Base-by-base conservation (phyloP, 2,888 invertebrate genomes). In the Slavum lentiscoides region DNA sequence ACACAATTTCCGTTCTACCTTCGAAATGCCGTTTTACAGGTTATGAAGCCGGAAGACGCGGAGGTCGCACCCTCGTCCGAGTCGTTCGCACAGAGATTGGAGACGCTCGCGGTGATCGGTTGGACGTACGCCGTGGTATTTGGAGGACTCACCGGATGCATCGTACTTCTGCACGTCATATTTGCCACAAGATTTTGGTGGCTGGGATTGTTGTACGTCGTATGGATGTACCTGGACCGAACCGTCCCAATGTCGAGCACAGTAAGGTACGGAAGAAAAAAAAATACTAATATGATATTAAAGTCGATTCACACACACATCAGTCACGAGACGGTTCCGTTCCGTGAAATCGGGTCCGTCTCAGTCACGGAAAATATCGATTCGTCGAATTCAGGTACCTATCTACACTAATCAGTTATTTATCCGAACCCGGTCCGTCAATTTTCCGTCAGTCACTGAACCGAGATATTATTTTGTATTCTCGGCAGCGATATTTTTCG, bases 21-120 rank as follows among this genome's bases (percentile, higher is more conserved):
- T 30, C 30, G 30, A 30, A 30, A 30, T 30, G 11, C 0, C 11
- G 11, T 30, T 19, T 55, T 55, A 0, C 11, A 69, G 69, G 7
- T 30, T 30, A 85, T 85, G 85, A 85, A 88, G 84, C 83, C 90
- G 0, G 85, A 91, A 21, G 95, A 94, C 37, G 89, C 97, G 83
- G 90, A 95, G 87, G 96, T 96, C 89, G 97, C 96, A 0, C 97
- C 97, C 0, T 85, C 93, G 55, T 88, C 90, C 84, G 89, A 95
- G 13, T 95, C 97, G 0, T 85, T 92, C 81, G 87, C 90, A 21
- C 89, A 97, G 19, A 91, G 97, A 6, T 88, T 96, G 15, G 94
- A 97, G 87, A 97, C 96, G 8, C 85, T 95, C 15, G 91, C 92
- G 0, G 94, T 93, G 19, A 89, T 90, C 0, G 87, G 89, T 69